Conservation (phyloP, 2,113 vertebrate genomes). For the Epinephelus cyanopodus region DNA sequence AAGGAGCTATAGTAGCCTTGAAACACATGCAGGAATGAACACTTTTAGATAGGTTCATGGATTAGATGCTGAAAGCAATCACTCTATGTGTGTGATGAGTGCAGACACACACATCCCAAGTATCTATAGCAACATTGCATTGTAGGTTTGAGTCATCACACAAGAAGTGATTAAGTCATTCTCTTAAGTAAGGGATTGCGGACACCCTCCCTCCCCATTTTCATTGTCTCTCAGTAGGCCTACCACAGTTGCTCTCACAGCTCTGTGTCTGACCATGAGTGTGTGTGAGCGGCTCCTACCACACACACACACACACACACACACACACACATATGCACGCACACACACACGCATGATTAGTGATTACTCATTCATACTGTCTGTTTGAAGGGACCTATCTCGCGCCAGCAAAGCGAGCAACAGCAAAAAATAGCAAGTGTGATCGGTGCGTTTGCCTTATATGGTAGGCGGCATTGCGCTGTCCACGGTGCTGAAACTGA, state of each 20-base stretch:
- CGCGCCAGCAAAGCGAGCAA: slow-evolving; percentile 45
- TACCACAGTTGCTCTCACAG: slow-evolving; percentile 73
- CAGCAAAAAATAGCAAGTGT: slow-evolving; percentile 6
- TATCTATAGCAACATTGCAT: slow-evolving; percentile 8
- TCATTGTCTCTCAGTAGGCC: slow-evolving; percentile 67
- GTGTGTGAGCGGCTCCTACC: slow-evolving; percentile 54
- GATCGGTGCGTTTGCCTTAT: slow-evolving; percentile 66
- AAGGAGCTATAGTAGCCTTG: neutral
- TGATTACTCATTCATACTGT: slow-evolving; percentile 74
- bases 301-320: neutral
- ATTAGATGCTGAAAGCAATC: neutral
- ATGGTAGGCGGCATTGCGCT: slow-evolving; percentile 77
- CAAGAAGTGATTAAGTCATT: slow-evolving; percentile 62
- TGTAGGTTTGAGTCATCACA: slow-evolving; percentile 58
- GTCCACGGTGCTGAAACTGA: slow-evolving; percentile 81
- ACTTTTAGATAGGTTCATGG: neutral
- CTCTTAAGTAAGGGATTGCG: slow-evolving; percentile 56
- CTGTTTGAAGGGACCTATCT: slow-evolving; percentile 47
- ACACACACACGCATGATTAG: slow-evolving; percentile 43
- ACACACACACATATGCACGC: slow-evolving; percentile 4
- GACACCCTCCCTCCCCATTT: slow-evolving; percentile 46
- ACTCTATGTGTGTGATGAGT: neutral
- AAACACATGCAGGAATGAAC: neutral
- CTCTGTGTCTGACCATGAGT: slow-evolving; percentile 56
- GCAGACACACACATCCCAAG: slow-evolving; percentile 1